These are phyloP conservation scores for Masticophis lateralis DNA, from an alignment of 2,797 vertebrate genomes.

Conservation along the genomic window DNA sequence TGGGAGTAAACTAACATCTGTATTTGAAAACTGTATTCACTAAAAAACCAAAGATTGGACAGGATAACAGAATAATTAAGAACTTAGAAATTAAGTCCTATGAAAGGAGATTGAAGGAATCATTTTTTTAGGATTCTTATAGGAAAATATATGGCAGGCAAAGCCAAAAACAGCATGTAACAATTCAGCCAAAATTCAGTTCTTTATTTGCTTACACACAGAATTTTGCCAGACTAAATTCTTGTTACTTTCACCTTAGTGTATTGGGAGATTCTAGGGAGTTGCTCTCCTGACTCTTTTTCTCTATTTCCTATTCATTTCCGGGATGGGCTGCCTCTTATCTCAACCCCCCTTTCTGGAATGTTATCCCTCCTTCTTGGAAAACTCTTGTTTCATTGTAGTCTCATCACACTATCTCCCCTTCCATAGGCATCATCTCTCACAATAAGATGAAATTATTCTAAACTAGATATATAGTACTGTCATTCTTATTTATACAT, in stretches of 20 bases:
- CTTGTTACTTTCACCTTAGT: not conserved
- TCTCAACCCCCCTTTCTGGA: not conserved
- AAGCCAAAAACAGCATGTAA: not conserved
- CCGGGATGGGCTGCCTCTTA: not conserved
- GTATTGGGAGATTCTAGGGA: not conserved
- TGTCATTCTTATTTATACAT: not conserved
- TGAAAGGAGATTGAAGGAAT: not conserved
- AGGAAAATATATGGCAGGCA: not conserved
- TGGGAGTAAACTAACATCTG: not conserved
- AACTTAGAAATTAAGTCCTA: not conserved
- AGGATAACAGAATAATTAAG: not conserved
- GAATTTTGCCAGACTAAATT: not conserved
- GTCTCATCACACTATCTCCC: not conserved
- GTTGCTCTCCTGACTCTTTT: not conserved
- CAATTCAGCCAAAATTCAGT: not conserved
- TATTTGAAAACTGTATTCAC: not conserved
- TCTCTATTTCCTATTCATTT: not conserved
- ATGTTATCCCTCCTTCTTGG: not conserved
- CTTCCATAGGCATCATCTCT: not conserved
- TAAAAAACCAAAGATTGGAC: not conserved
- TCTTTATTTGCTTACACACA: not conserved
- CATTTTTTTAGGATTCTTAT: not conserved
- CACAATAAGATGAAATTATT: not conserved
- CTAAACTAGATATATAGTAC: not conserved
- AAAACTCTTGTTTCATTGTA: not conserved